These are phyloP conservation scores for Harpegnathos saltator DNA, from an alignment of 1,140 invertebrate species.

Conservation along the genomic window DNA sequence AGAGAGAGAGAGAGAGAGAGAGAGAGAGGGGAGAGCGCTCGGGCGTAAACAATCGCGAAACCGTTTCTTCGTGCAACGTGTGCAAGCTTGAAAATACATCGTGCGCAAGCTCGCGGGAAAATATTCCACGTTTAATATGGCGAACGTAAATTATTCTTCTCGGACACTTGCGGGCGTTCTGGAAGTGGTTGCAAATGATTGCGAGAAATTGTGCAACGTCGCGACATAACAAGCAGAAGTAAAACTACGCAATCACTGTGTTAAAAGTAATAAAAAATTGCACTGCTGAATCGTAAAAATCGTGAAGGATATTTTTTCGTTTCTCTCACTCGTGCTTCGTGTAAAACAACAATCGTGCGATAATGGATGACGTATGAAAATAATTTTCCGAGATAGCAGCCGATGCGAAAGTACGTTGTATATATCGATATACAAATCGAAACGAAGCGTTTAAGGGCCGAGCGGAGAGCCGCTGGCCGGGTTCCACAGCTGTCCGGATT, in stretches of 20 bases:
- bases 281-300: background rate
- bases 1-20: too few relatives aligned
- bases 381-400: too few relatives aligned
- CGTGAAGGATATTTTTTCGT: background rate
- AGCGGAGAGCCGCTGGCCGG: conserved; percentile 79
- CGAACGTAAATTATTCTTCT: background rate
- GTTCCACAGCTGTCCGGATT: conserved; percentile 85
- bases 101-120: background rate
- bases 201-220: too few relatives aligned
- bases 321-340: background rate
- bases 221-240: too few relatives aligned
- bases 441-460: background rate
- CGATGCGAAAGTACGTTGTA: too few relatives aligned
- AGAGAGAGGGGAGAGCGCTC: background rate
- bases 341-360: background rate
- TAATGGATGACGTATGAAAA: background rate
- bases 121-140: background rate
- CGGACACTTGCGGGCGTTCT: too few relatives aligned
- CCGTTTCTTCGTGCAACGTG: background rate
- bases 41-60: background rate
- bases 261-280: conserved; percentile 23
- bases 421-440: conserved; percentile 12
- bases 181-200: too few relatives aligned
- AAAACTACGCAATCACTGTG: background rate
- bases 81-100: background rate